Evolutionary conservation across 35 echinoderm and acorn worm genomes (phyloP).

Genomic region (Heliocidaris erythrogramma): DNA sequence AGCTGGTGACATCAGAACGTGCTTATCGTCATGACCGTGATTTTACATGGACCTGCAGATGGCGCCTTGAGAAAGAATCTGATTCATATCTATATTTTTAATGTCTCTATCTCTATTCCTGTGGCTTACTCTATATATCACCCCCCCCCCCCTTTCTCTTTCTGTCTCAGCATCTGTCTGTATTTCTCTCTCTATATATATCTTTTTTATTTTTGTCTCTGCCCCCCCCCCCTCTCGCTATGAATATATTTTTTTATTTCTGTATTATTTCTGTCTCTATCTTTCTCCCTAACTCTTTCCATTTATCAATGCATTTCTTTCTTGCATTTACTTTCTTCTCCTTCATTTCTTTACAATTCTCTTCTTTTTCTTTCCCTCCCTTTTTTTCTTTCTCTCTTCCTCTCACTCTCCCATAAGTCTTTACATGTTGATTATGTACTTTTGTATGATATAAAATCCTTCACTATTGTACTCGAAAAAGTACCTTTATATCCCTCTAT

Average conservation of each 20-base stretch:
- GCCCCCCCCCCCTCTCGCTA: not conserved
- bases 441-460: too few species aligned
- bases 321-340: not conserved
- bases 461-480: too few species aligned
- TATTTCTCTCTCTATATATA: not conserved
- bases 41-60: not conserved
- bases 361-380: not conserved
- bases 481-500: too few species aligned
- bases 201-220: not conserved
- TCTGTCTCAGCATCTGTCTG: not conserved
- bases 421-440: too few species aligned
- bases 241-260: not conserved
- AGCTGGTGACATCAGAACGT: not conserved
- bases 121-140: not conserved
- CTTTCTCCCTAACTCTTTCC: not conserved
- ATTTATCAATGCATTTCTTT: not conserved
- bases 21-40: not conserved
- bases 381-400: not conserved
- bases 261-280: not conserved
- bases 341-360: not conserved
- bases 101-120: not conserved
- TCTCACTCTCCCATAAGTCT: not conserved
- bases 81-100: not conserved
- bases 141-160: not conserved
- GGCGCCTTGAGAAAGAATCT: not conserved